Evolutionary conservation across 2,888 invertebrate species (phyloP).

Genomic region (Latrodectus hesperus): DNA sequence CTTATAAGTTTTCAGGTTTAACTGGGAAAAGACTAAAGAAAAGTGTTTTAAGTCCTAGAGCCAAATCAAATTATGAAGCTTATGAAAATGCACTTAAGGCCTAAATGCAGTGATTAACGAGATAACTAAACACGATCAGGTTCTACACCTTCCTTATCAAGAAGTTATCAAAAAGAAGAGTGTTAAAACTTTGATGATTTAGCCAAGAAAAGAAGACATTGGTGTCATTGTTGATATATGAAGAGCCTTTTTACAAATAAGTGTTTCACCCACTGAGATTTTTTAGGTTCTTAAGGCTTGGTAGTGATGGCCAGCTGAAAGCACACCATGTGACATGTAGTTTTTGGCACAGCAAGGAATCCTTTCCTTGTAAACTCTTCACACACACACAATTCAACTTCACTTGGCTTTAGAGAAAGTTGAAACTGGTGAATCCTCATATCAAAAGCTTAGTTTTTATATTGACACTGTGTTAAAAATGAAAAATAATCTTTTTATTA

Average conservation of each 20-base stretch:
- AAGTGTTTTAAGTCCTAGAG: background rate
- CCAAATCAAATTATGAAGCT: background rate
- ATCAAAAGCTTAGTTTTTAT: too few species aligned
- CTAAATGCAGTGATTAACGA: background rate
- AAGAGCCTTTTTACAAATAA: conserved; percentile 6
- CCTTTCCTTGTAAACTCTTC: background rate
- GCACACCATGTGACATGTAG: background rate
- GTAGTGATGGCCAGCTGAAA: background rate
- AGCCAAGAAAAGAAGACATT: background rate
- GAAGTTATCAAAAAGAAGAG: conserved; percentile 4
- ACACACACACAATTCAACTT: background rate
- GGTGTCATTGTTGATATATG: background rate
- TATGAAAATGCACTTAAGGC: background rate
- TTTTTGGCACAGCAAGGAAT: background rate
- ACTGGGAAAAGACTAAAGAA: background rate
- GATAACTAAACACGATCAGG: background rate
- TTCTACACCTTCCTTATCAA: background rate
- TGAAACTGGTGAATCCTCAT: background rate
- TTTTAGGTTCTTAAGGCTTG: background rate
- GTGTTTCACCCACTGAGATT: conserved; percentile 10
- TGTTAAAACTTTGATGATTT: background rate
- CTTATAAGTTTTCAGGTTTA: background rate
- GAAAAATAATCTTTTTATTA: too few species aligned
- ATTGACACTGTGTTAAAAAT: too few species aligned
- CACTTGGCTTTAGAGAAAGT: background rate